Base-by-base conservation (phyloP, 2,888 invertebrate species). In the Hirtodrosophila alboralis region DNA sequence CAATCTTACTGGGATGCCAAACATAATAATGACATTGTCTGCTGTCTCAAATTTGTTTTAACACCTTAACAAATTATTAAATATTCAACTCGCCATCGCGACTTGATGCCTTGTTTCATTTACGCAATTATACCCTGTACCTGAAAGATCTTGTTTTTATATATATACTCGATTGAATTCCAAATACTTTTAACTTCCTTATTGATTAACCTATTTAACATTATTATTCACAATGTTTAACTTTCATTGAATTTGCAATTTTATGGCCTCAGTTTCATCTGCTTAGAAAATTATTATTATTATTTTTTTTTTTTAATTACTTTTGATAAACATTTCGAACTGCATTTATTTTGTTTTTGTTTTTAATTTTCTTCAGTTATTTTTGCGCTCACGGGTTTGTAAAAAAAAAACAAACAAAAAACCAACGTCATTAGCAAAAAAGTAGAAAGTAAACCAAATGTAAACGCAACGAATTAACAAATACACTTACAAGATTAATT, bases 371-470 rank as follows among this genome's bases (percentile, higher is more conserved):
- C 30, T 16, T 4, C 23, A 7, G n/a, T 47, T 12, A 44, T 38
- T 65, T 66, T 60, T 60, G 36, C 53, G 53, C 48, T 66, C 67
- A 66, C 53, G 60, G 60, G 66, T 54, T 60, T 66, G 45, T 28
- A 45, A 49, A 40, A 66, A 18, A 44, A 40, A 28, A 53, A 38
- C 41, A 51, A 40, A 47, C 18, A 63, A 44, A 45, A 48, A 60
- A 54, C 48, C 40, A 64, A 72, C 79, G 79, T 78, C 75, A 75
- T 62, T 53, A 38, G 34, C 34, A 18, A 49, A 47, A 52, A 52
- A 2, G 23, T 23, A 34, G 52, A 28, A 30, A 48, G 23, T 5
- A 23, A 60, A 38, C 21, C 36, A 44, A 37, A 0, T 3, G 5
- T 10, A 10, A 45, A 6, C 27, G n/a, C 16, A 33, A 1, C 57